phyloP scores from a whole-genome alignment of 2,113 vertebrate species.

The Tupaia chinensis region DNA sequence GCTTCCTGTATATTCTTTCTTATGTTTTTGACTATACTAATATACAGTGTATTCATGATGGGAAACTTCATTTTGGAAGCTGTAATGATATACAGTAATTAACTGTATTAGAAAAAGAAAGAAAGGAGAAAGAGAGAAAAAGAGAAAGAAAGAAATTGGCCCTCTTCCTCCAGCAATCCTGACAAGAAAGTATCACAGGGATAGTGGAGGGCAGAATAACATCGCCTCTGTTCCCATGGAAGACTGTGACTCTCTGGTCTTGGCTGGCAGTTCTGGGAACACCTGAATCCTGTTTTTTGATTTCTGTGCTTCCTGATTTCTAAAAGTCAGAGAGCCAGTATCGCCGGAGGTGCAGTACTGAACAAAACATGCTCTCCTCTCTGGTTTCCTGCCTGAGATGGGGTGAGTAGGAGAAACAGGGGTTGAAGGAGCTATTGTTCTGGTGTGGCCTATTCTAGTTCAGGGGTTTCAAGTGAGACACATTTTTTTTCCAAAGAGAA shows the following conservation, averaged over 20 bases:
- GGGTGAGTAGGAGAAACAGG: constrained; percentile 22
- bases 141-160: not conserved
- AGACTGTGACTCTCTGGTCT: not conserved
- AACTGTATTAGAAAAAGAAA: too few species aligned
- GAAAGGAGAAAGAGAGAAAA: not conserved
- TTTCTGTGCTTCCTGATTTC: constrained; percentile 25
- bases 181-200: not conserved
- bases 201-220: not conserved
- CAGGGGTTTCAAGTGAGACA: constrained; percentile 56
- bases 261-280: not conserved
- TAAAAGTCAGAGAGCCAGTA: not conserved
- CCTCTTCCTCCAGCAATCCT: not conserved
- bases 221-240: not conserved
- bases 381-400: not conserved
- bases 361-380: not conserved
- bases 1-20: not conserved
- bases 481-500: constrained; percentile 27
- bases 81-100: too few species aligned
- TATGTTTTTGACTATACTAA: not conserved
- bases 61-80: too few species aligned
- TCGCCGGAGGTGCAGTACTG: not conserved
- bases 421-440: constrained; percentile 61
- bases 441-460: constrained; percentile 4
- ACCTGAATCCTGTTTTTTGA: not conserved
- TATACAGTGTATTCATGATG: too few species aligned